These are phyloP conservation scores for Yoshiicerus persimilis DNA, from an alignment of 1,140 invertebrate genomes.

Conservation along the genomic window DNA sequence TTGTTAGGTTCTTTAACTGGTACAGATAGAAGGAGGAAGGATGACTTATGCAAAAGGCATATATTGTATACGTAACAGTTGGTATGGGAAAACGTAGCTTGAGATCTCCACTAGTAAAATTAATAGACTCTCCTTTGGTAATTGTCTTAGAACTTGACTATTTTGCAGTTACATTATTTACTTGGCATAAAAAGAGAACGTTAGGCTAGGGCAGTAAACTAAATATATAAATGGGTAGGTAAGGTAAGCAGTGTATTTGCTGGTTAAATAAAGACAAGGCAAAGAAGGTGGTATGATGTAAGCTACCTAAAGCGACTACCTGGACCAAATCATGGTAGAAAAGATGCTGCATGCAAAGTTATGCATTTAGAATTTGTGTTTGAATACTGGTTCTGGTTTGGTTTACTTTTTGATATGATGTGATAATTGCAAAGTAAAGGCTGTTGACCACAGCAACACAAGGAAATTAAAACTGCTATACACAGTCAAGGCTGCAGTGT, in stretches of 20 bases:
- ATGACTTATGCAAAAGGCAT: too few species aligned
- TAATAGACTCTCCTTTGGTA: background rate
- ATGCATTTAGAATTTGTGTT: background rate
- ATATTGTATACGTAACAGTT: background rate
- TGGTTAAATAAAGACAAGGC: background rate
- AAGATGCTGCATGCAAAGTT: background rate
- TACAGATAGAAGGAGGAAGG: background rate
- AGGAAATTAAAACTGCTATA: background rate
- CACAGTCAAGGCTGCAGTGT: background rate
- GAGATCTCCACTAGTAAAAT: background rate
- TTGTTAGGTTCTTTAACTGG: background rate
- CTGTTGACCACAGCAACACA: background rate
- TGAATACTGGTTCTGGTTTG: background rate
- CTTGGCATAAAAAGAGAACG: background rate
- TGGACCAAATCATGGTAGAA: background rate
- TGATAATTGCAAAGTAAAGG: background rate
- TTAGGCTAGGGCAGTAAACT: background rate
- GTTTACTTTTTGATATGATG: background rate
- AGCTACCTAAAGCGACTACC: too few species aligned
- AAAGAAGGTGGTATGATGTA: background rate
- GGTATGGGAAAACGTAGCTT: background rate
- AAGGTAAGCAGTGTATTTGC: background rate
- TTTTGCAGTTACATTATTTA: too few species aligned
- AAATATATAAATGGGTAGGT: background rate
- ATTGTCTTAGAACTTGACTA: background rate